A percentile compares a stretch with the other conserved stretches of the same genome.
Conservation (phyloP, 2,113 vertebrate genomes). For the Brienomyrus brachyistius region DNA sequence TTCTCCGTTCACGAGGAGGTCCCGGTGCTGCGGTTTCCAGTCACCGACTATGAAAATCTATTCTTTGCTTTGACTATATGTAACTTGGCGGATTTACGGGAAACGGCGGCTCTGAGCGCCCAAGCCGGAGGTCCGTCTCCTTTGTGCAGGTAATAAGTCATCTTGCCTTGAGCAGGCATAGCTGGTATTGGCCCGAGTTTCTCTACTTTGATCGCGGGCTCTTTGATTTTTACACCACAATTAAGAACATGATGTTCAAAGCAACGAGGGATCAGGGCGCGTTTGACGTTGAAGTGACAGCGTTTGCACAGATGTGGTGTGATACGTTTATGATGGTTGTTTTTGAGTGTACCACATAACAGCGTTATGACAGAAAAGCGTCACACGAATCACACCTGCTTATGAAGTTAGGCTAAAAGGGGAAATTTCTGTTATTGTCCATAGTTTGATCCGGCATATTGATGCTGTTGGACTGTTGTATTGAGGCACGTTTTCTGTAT, state of each 20-base stretch:
- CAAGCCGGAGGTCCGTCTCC: conserved; percentile 47
- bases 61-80: neutral
- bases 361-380: conserved; percentile 45
- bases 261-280: conserved; percentile 54
- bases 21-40: neutral
- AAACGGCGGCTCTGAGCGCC: conserved; percentile 13
- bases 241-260: conserved; percentile 63
- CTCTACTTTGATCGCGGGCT: conserved; percentile 53
- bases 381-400: conserved; percentile 54
- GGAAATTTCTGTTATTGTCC: conserved; percentile 2
- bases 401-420: conserved; percentile 36
- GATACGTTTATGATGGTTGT: conserved; percentile 29
- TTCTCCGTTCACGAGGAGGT: neutral
- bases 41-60: neutral
- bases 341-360: conserved; percentile 34
- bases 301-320: conserved; percentile 62
- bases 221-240: conserved; percentile 53
- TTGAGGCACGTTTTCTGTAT: neutral
- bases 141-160: conserved; percentile 20
- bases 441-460: conserved; percentile 1
- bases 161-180: neutral
- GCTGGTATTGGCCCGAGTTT: neutral
- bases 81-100: neutral
- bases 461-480: neutral
- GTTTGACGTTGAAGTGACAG: conserved; percentile 62